Evolutionary conservation across 2,113 vertebrate species (phyloP).

Genomic region (Phyllopteryx taeniolatus): DNA sequence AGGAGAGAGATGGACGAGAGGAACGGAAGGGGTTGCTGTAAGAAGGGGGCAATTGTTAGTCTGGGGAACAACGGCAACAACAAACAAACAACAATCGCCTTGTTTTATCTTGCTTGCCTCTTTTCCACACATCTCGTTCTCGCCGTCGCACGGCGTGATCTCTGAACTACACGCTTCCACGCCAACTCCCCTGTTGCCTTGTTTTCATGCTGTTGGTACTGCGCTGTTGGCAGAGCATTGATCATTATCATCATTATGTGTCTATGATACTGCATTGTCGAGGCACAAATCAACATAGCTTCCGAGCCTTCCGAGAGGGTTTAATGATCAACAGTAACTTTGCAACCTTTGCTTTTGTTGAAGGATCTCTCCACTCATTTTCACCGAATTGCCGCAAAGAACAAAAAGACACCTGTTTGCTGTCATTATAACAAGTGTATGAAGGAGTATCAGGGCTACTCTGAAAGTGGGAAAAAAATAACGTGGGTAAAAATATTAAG

Average conservation of each 20-base stretch:
- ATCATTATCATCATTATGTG: conserved; percentile 70
- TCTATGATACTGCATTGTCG: conserved; percentile 40
- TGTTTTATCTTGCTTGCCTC: conserved; percentile 63
- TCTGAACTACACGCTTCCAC: conserved; percentile 60
- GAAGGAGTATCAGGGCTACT: not conserved
- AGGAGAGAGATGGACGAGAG: conserved; percentile 44
- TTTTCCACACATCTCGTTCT: conserved; percentile 44
- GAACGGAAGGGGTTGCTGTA: conserved; percentile 25
- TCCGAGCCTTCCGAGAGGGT: conserved; percentile 25
- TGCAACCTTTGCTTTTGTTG: conserved; percentile 22
- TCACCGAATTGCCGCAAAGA: conserved; percentile 34
- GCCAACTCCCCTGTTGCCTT: conserved; percentile 69
- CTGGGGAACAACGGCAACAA: conserved; percentile 59
- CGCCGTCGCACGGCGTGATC: conserved; percentile 53
- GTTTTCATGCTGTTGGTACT: conserved; percentile 60
- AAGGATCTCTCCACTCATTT: conserved; percentile 28
- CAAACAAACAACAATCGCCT: conserved; percentile 68
- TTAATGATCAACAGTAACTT: conserved; percentile 57
- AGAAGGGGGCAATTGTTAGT: conserved; percentile 54
- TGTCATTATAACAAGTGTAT: not conserved
- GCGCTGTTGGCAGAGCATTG: conserved; percentile 37
- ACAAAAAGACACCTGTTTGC: conserved; percentile 49
- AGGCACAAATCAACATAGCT: conserved; percentile 58
- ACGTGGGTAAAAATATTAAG: not conserved
- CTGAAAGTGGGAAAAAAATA: not conserved